Evolutionary conservation across 53 echinoderm and acorn worm genomes (phyloP), one percentile per base, ranked within the genome.

Genomic region (Patiria pectinifera): DNA sequence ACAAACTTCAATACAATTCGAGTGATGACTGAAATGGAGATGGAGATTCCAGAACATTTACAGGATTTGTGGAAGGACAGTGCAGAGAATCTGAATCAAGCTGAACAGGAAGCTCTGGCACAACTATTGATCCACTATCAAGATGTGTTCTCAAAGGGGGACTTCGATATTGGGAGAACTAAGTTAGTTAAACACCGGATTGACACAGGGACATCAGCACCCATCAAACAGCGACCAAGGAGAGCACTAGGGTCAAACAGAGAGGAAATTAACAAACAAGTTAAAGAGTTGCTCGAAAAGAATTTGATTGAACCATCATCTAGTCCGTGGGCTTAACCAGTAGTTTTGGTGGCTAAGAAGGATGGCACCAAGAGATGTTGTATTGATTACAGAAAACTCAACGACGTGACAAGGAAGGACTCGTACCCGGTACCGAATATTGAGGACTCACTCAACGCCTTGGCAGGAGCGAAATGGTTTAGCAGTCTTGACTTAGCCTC

Each of bases 241-340:
- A 19, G 89, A 58, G 77, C 53, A 58, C 75, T 77, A 48, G 58
- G 53, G 19, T 21, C 22, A 35, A 48, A 76, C 19, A 75, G 89
- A 88, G 48, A 25, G 2, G 62, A 89, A 26, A 48, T 79, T 11
- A 43, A 89, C 5, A n/a, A n/a, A n/a, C 80, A 90, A 76, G 47
- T 88, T 19, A 24, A 78, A 4, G 89, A 86, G 3, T 4, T 86
- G 87, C 22, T 66, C 8, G 45, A 62, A 19, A 69, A 47, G 43
- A 48, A 47, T 15, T 16, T 86, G 16, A 86, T 72, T 45, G 74
- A 72, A 46, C 87, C 87, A 45, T 86, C 87, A 49, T 25, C 48
- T 2, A 88, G 89, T 77, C 78, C 89, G n/a, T 88, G 89, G 89
- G 77, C 78, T 14, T 88, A 77, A 49, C 89, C 89, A 11, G 77